Evolutionary conservation across 2,797 vertebrate genomes (phyloP).

Genomic region (Argyrosomus regius): DNA sequence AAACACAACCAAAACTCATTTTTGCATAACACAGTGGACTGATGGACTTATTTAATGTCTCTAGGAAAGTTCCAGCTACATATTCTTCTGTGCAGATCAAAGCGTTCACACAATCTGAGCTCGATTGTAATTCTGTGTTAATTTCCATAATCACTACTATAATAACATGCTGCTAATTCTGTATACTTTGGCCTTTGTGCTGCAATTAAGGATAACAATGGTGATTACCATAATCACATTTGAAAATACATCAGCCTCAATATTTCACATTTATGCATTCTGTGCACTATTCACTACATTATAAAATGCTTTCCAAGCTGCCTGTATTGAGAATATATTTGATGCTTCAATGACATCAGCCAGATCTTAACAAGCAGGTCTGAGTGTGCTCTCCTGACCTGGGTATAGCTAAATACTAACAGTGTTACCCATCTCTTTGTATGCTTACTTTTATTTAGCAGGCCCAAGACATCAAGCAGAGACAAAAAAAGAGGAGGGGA

Average conservation of each 20-base stretch:
- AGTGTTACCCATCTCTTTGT: background rate
- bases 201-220: constrained; percentile 45
- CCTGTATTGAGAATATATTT: background rate
- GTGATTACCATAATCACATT: constrained; percentile 52
- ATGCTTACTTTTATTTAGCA: background rate
- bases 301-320: background rate
- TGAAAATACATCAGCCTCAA: constrained; percentile 33
- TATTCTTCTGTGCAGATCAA: constrained; percentile 35
- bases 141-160: constrained; percentile 65
- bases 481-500: background rate
- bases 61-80: background rate
- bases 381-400: background rate
- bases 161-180: constrained; percentile 59
- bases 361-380: background rate
- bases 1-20: background rate
- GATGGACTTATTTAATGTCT: background rate
- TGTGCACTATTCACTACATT: background rate
- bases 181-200: constrained; percentile 51
- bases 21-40: background rate
- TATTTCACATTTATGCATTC: constrained; percentile 22
- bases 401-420: background rate
- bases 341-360: background rate
- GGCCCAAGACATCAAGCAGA: background rate
- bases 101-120: constrained; percentile 42
- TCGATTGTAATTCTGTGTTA: constrained; percentile 50